These are phyloP conservation scores for Sarcophaga peregrina DNA, from an alignment of 1,140 invertebrate genomes.

Conservation along the genomic window DNA sequence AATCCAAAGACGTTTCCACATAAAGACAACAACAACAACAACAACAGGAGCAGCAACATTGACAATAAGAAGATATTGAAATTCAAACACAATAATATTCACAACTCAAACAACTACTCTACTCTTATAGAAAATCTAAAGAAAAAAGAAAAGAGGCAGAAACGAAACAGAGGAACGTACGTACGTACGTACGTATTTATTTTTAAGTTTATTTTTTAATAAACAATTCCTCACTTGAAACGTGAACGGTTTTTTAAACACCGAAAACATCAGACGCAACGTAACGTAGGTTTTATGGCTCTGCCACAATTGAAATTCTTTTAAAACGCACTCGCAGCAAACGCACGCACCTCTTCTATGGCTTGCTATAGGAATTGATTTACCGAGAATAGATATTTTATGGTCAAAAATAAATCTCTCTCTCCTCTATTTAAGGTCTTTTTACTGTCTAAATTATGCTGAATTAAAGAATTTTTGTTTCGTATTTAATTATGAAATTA, in stretches of 20 bases:
- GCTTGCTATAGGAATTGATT: not conserved
- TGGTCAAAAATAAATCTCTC: not conserved
- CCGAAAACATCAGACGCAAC: not conserved
- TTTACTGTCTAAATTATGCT: not conserved
- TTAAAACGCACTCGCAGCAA: not conserved
- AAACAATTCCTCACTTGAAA: constrained; percentile 4
- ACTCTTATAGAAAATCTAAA: not conserved
- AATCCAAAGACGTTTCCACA: constrained; percentile 16
- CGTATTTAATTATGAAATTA: constrained; percentile 6
- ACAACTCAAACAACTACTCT: not conserved
- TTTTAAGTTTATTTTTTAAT: constrained; percentile 9
- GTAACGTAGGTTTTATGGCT: not conserved
- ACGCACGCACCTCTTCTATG: not conserved
- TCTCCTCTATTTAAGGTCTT: not conserved
- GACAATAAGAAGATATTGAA: not conserved
- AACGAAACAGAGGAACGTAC: not conserved
- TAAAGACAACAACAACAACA: not conserved
- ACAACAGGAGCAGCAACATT: too few relatives aligned
- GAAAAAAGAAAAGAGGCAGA: not conserved
- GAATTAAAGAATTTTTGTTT: not conserved
- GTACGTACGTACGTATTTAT: too few relatives aligned
- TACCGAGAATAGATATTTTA: not conserved
- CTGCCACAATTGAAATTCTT: not conserved
- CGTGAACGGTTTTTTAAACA: not conserved
- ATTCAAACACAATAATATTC: not conserved